Percentiles rank a stretch among this genome's conserved stretches.
These are phyloP conservation scores for Lordiphosa stackelbergi DNA, from an alignment of 1,140 invertebrate genomes.

Conservation along the genomic window DNA sequence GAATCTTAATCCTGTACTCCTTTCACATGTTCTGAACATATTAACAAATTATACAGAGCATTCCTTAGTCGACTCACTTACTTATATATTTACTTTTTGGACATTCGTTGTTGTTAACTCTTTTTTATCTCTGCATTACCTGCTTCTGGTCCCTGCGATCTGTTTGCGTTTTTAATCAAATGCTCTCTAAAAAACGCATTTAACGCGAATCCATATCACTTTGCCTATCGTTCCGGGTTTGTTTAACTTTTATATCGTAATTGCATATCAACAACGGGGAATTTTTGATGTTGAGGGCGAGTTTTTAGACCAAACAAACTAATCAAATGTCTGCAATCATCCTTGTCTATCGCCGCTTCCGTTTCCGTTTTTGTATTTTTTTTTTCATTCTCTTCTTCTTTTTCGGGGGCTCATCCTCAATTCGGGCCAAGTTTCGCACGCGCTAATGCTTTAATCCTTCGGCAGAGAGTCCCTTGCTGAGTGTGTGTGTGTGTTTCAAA, in stretches of 20 bases:
- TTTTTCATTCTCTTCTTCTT: conserved; percentile 1
- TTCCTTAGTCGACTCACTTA: too few relatives aligned
- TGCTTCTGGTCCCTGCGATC: conserved; percentile 10
- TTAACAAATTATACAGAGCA: too few relatives aligned
- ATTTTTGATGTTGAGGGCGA: conserved; percentile 1
- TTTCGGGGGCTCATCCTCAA: conserved; percentile 33
- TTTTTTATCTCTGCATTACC: conserved; percentile 34
- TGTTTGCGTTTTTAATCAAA: conserved; percentile 76
- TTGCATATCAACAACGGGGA: conserved; percentile 50
- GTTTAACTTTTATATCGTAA: conserved; percentile 74
- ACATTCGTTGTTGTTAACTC: conserved; percentile 50
- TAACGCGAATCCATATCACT: conserved; percentile 25
- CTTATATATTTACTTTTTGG: conserved; percentile 1
- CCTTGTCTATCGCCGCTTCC: conserved; percentile 45
- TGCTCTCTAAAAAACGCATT: conserved; percentile 41
- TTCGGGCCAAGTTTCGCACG: conserved; percentile 24
- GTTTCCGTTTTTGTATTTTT: conserved; percentile 34
- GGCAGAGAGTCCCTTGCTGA: conserved; percentile 1
- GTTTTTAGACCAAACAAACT: conserved; percentile 52
- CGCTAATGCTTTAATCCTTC: conserved; percentile 70
- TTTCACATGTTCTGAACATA: too few relatives aligned
- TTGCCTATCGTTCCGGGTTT: conserved; percentile 46
- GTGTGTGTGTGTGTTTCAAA: conserved; percentile 49
- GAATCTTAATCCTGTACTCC: too few relatives aligned
- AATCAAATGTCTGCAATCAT: conserved; percentile 70